Evolutionary conservation across 35 echinoderm and acorn worm species (phyloP).

Genomic region (Acanthaster planci): DNA sequence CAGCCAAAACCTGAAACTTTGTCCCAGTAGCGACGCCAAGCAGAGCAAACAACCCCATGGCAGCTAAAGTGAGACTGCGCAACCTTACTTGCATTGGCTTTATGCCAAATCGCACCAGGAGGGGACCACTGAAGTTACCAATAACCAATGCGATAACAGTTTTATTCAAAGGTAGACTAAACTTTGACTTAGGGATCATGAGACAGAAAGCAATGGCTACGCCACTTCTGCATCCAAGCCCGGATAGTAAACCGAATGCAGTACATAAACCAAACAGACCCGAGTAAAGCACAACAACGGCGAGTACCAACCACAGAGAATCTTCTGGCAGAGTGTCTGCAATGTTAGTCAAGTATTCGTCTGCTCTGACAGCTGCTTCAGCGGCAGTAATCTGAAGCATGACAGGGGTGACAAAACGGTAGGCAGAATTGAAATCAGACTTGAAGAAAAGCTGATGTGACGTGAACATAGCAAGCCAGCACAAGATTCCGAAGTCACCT

Average conservation of each 20-base stretch:
- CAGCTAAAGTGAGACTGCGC: neutral
- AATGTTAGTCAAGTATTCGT: no score
- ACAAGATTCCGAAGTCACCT: neutral
- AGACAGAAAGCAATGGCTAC: neutral
- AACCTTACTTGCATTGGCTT: neutral
- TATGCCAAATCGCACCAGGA: neutral
- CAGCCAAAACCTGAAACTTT: no score
- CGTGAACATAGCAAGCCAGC: neutral
- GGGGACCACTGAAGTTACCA: neutral
- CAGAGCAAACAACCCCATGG: neutral
- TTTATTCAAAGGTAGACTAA: neutral
- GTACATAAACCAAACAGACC: neutral
- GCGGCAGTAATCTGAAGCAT: neutral
- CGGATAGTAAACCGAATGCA: neutral
- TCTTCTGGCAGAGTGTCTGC: neutral
- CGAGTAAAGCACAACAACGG: neutral
- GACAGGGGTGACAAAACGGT: neutral
- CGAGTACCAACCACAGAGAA: neutral
- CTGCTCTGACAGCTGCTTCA: neutral
- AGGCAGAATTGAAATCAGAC: neutral
- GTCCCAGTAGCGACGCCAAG: neutral
- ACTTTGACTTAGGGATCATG: neutral
- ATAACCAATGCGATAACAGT: neutral
- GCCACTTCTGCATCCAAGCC: neutral
- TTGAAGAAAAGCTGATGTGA: neutral